Evolutionary conservation across 2,888 invertebrate genomes (phyloP).

Genomic region (Heliconius ismenius): DNA sequence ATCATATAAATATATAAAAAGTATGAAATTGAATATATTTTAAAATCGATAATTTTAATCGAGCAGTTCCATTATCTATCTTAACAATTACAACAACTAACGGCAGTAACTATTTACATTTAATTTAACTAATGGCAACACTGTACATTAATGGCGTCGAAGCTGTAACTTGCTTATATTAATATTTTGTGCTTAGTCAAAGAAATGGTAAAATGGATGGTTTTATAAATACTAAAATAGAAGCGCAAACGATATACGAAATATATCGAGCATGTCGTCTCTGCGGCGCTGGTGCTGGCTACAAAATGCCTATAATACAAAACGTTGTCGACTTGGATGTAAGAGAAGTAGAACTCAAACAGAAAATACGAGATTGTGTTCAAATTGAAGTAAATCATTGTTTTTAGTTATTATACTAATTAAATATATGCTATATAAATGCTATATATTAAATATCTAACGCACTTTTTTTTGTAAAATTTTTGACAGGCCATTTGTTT

Average conservation of each 20-base stretch:
- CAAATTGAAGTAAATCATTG: conserved; percentile 68
- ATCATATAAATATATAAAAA: neutral
- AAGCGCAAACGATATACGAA: conserved; percentile 70
- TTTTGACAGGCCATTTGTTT: conserved; percentile 13
- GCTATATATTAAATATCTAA: neutral
- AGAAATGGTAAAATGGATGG: conserved; percentile 58
- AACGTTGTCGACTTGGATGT: conserved; percentile 61
- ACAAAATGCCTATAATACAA: conserved; percentile 79
- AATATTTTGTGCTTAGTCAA: conserved; percentile 21
- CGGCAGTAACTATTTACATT: neutral
- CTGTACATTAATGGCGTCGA: conserved; percentile 41
- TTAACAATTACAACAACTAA: neutral
- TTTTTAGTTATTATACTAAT: neutral
- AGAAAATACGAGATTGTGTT: conserved; percentile 74
- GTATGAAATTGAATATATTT: neutral
- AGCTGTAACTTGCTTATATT: conserved; percentile 40
- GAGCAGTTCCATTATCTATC: neutral
- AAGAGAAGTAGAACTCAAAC: conserved; percentile 61
- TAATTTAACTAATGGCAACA: conserved; percentile 18
- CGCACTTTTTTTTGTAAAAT: neutral
- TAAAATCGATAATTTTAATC: conserved; percentile 6
- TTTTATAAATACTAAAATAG: conserved; percentile 55
- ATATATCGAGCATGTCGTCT: conserved; percentile 76
- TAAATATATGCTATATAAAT: neutral
- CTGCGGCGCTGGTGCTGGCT: conserved; percentile 76